A percentile compares a stretch with the other conserved stretches of the same genome.
phyloP scores from a whole-genome alignment of 2,797 vertebrate genomes.

The Pipistrellus nathusii region DNA sequence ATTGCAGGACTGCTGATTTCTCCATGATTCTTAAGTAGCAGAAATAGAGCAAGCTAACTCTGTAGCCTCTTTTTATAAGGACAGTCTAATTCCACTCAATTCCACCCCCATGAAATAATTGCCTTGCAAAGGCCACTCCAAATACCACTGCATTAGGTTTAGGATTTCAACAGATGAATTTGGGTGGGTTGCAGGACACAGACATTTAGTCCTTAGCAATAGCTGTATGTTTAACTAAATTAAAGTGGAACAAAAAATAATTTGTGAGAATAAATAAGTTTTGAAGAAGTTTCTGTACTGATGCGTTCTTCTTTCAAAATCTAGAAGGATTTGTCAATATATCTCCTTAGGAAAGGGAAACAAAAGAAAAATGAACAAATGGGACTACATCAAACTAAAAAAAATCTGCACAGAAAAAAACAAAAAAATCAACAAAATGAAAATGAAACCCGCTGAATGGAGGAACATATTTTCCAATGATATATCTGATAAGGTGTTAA shows the following conservation, averaged over 20 bases:
- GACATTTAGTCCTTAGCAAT: background rate
- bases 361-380: background rate
- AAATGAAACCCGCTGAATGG: background rate
- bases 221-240: background rate
- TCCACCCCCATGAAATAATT: background rate
- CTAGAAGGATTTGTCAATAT: background rate
- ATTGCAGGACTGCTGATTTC: background rate
- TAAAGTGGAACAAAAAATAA: conserved; percentile 10
- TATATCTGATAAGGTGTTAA: background rate
- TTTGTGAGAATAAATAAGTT: conserved; percentile 41
- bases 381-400: background rate
- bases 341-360: background rate
- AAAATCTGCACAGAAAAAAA: background rate
- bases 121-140: background rate
- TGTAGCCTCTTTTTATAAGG: background rate
- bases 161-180: background rate
- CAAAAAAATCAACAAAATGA: background rate
- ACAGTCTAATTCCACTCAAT: background rate
- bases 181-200: background rate
- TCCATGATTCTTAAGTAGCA: background rate
- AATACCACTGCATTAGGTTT: background rate
- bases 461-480: background rate
- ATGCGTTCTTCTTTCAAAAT: background rate
- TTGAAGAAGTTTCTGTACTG: background rate
- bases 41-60: background rate